These are phyloP conservation scores for Heterotilapia buettikoferi DNA, from an alignment of 2,113 vertebrate genomes.

Conservation along the genomic window DNA sequence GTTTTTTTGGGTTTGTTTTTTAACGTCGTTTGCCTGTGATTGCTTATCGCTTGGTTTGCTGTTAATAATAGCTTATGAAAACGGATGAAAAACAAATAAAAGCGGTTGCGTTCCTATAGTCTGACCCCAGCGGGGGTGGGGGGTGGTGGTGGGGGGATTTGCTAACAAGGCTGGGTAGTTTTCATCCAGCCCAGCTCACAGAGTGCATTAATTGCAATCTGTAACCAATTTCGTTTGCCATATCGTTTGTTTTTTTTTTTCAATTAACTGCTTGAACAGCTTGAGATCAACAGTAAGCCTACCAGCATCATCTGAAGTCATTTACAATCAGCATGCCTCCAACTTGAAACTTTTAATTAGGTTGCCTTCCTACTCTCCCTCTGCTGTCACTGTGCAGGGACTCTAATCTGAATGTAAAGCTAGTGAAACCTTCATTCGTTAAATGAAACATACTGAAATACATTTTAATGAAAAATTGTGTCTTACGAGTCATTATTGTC, in stretches of 20 bases:
- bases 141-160: slow-evolving; percentile 11
- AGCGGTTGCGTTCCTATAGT: neutral
- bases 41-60: slow-evolving; percentile 51
- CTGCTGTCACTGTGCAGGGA: neutral
- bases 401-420: neutral
- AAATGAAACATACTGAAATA: neutral
- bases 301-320: slow-evolving; percentile 59
- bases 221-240: slow-evolving; percentile 67
- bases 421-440: neutral
- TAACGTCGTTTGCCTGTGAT: slow-evolving; percentile 3
- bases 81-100: slow-evolving; percentile 50
- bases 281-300: slow-evolving; percentile 69
- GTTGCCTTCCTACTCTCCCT: slow-evolving; percentile 10
- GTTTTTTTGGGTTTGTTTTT: neutral
- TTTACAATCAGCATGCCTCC: slow-evolving; percentile 67
- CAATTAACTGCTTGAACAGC: slow-evolving; percentile 73
- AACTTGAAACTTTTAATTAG: slow-evolving; percentile 73
- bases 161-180: slow-evolving; percentile 54
- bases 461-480: neutral
- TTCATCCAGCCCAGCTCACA: slow-evolving; percentile 26
- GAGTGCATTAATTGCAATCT: slow-evolving; percentile 70
- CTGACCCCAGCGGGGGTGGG: slow-evolving; percentile 39
- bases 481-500: neutral
- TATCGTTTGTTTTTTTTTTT: slow-evolving; percentile 54
- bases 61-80: slow-evolving; percentile 62